These are phyloP conservation scores for Falco biarmicus DNA, from an alignment of 2,797 vertebrate genomes.

Conservation along the genomic window DNA sequence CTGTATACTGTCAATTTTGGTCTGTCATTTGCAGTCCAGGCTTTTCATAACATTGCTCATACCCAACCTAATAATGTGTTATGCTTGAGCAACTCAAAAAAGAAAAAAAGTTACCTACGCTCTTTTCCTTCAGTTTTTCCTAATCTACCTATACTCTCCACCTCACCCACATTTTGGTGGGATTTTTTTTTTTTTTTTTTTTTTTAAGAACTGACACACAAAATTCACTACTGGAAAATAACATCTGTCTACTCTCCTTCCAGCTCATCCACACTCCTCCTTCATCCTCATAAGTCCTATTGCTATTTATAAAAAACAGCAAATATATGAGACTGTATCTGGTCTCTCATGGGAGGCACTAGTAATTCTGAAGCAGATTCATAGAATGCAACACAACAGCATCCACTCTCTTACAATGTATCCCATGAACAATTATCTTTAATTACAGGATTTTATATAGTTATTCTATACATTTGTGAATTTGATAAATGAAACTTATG, in stretches of 20 bases:
- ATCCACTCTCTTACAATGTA: not conserved
- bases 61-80: not conserved
- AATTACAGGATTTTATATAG: not conserved
- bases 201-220: not conserved
- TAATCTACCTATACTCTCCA: not conserved
- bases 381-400: not conserved
- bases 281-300: not conserved
- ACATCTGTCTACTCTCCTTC: not conserved
- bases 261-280: not conserved
- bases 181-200: not conserved
- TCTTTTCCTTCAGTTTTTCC: not conserved
- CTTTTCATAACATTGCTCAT: not conserved
- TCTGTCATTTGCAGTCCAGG: slow-evolving; percentile 4
- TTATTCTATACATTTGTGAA: not conserved
- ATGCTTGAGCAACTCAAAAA: not conserved
- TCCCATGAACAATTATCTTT: not conserved
- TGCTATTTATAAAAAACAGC: not conserved
- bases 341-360: not conserved
- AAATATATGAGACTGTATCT: not conserved
- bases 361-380: not conserved
- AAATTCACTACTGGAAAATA: not conserved
- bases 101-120: not conserved
- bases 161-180: not conserved
- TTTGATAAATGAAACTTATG: not conserved
- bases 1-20: slow-evolving; percentile 30